These are phyloP conservation scores for Cyaniris semiargus DNA, from an alignment of 2,888 invertebrate genomes.

Conservation along the genomic window DNA sequence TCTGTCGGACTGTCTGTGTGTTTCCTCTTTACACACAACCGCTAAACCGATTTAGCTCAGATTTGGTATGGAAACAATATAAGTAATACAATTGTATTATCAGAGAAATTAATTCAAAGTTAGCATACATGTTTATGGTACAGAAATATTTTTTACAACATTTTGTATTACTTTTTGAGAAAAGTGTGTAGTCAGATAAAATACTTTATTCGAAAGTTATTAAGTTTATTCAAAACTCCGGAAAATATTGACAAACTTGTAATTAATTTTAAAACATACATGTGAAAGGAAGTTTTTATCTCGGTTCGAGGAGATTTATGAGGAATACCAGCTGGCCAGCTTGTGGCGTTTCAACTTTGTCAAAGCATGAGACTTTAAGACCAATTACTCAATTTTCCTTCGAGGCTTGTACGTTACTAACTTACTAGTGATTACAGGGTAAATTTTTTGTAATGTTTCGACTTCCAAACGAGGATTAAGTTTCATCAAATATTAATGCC, in stretches of 20 bases:
- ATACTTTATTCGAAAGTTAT: background rate
- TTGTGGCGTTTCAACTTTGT: slow-evolving; percentile 11
- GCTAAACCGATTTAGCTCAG: too few relatives aligned
- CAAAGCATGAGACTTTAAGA: background rate
- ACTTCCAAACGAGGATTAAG: too few relatives aligned
- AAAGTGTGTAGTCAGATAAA: background rate
- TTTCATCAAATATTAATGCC: too few relatives aligned
- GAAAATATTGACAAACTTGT: slow-evolving; percentile 6
- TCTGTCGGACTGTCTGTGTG: too few relatives aligned
- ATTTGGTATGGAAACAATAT: too few relatives aligned
- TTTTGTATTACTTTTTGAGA: background rate
- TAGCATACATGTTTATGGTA: too few relatives aligned
- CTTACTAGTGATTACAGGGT: too few relatives aligned
- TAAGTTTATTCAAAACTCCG: background rate
- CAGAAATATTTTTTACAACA: too few relatives aligned
- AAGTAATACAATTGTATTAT: too few relatives aligned
- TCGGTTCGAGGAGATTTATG: background rate
- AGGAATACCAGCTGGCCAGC: background rate
- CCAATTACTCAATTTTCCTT: background rate
- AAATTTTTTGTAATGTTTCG: too few relatives aligned
- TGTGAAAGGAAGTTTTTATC: slow-evolving; percentile 8
- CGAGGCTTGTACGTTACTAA: background rate
- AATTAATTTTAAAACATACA: slow-evolving; percentile 16
- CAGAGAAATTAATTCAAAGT: too few relatives aligned
- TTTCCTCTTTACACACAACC: too few relatives aligned